phyloP scores from a whole-genome alignment of 1,140 invertebrate genomes.

The Philopotamus ludificatus region DNA sequence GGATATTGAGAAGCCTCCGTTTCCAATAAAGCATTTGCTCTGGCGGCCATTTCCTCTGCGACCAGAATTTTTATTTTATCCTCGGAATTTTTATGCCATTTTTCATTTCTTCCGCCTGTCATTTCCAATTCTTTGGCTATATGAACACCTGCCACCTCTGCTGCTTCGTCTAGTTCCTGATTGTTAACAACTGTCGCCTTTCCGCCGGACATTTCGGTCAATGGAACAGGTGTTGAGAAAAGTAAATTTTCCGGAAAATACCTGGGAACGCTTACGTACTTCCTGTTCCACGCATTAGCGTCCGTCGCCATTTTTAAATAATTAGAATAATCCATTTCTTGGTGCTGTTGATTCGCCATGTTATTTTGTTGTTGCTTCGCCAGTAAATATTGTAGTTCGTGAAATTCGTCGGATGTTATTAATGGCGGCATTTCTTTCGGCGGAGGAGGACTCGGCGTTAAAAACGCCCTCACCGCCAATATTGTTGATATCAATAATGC shows the following conservation, averaged over 20 bases:
- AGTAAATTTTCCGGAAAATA: background rate
- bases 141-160: background rate
- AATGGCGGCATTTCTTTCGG: background rate
- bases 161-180: background rate
- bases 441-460: background rate
- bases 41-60: slow-evolving; percentile 30
- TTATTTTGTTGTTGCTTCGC: background rate
- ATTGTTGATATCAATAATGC: slow-evolving; percentile 37
- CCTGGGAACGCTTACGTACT: background rate
- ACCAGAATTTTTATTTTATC: slow-evolving; percentile 11
- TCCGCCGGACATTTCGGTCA: background rate
- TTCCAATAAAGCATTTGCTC: slow-evolving; percentile 25
- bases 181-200: background rate
- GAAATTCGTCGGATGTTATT: background rate
- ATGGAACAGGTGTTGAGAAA: background rate
- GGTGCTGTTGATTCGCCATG: background rate
- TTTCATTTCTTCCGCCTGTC: background rate
- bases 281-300: background rate
- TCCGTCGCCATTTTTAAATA: background rate
- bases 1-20: slow-evolving; percentile 17
- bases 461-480: slow-evolving; percentile 22
- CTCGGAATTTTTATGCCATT: background rate
- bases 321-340: background rate
- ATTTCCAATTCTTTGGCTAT: background rate
- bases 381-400: background rate